phyloP scores from a whole-genome alignment of 2,888 invertebrate genomes.

The Gortyna flavago region DNA sequence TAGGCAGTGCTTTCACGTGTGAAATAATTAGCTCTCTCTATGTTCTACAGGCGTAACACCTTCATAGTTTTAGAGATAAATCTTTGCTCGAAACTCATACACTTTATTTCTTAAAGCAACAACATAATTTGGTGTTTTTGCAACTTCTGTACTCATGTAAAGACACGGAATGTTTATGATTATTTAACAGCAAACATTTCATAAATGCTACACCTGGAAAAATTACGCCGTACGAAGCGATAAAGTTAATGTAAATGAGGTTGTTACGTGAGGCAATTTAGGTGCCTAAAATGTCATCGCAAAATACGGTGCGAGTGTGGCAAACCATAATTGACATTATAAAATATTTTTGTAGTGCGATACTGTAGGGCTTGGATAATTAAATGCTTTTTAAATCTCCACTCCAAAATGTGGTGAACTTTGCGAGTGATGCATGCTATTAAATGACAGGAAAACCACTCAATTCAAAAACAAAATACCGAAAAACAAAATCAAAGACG shows the following conservation, averaged over 20 bases:
- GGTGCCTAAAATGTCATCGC: constrained; percentile 11
- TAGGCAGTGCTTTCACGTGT: constrained; percentile 1
- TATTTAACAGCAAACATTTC: neutral
- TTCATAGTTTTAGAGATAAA: neutral
- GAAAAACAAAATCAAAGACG: neutral
- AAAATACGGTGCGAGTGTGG: constrained; percentile 18
- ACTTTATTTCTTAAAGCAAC: neutral
- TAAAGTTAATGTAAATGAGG: constrained; percentile 48
- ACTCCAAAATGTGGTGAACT: neutral
- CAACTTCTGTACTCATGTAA: neutral
- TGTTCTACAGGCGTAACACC: neutral
- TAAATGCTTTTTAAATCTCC: neutral
- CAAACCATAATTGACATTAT: constrained; percentile 17
- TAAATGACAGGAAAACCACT: neutral
- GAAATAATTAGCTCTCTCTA: neutral
- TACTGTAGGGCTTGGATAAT: neutral
- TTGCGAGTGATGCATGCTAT: neutral
- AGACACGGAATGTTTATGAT: neutral
- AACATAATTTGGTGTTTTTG: neutral
- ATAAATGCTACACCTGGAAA: neutral
- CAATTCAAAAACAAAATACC: neutral
- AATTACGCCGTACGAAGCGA: neutral
- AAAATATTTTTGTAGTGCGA: neutral
- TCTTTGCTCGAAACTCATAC: neutral
- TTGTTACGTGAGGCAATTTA: constrained; percentile 44